Base-by-base conservation (phyloP, 2,797 vertebrate species). In the Zenarchopterus dispar region DNA sequence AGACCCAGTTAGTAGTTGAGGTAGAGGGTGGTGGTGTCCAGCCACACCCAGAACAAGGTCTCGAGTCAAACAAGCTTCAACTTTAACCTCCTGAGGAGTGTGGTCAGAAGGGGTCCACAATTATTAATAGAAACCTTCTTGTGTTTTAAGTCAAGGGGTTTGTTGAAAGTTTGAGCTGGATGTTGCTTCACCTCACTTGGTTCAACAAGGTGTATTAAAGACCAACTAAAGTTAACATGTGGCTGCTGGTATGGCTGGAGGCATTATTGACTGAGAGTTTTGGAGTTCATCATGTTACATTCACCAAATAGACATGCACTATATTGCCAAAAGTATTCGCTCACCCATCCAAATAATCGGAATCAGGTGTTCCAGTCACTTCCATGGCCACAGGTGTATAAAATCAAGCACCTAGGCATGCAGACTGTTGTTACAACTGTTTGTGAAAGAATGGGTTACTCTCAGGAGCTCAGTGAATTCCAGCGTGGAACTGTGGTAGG, bases 11-110 rank as follows among this genome's bases (percentile, higher is more conserved):
- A 67, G 62, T 72, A 45, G 17, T 1, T 8, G 69, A 59, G 70
- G 64, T 78, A 67, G 39, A 73, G 48, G 70, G 56, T 74, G 75
- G 77, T 71, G 1, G 11, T 36, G 71, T 69, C 61, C 70, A 67
- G 85, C 88, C 87, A 84, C 89, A 84, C 90, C 89, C 85, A 81
- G 76, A 84, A 73, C 22, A 82, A 80, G 76, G 68, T 77, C 75
- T 70, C 56, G 57, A 62, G 74, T 86, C 80, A 85, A 82, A 87
- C 84, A 88, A 76, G 76, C 58, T 61, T 90, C 72, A 89, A 87
- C 91, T 90, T 87, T 92, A 79, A 89, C 89, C 88, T 77, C 75
- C 63, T 47, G 49, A 71, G 87, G 86, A 90, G 91, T 88, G 84
- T 85, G 75, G 82, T 78, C 62, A 51, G 66, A 76, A 66, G 66